These are phyloP conservation scores for Promerops cafer DNA, from an alignment of 2,113 vertebrate genomes.

Conservation along the genomic window DNA sequence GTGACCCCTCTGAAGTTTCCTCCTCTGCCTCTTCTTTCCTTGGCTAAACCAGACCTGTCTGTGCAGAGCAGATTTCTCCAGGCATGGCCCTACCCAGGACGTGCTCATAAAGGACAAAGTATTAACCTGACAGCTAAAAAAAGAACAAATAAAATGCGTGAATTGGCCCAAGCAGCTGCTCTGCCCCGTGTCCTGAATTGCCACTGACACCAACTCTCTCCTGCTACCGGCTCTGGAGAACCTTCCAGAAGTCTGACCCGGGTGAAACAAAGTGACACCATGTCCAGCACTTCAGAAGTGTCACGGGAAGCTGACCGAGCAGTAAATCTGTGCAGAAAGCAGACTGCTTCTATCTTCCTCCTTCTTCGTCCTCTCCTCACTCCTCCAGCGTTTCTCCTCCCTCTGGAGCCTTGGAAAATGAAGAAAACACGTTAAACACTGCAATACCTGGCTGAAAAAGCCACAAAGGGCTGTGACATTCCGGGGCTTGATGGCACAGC, in stretches of 20 bases:
- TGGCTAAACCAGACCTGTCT: background rate
- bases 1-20: background rate
- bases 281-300: background rate
- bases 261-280: accelerated
- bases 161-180: background rate
- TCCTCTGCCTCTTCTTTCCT: background rate
- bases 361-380: background rate
- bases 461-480: background rate
- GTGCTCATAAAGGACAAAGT: background rate
- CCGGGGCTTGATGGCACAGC: background rate
- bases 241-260: background rate
- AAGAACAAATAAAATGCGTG: background rate
- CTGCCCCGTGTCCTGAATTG: background rate
- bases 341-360: background rate
- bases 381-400: background rate
- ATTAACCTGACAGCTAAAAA: background rate
- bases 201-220: background rate
- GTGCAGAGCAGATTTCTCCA: background rate
- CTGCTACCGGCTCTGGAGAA: background rate
- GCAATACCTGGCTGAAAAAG: background rate
- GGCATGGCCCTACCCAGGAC: background rate
- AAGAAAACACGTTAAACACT: background rate
- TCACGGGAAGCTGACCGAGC: accelerated
- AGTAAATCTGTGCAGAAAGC: background rate
- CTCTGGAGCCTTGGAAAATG: background rate